phyloP scores from a whole-genome alignment of 2,888 invertebrate species.

The Cephus sareptanus region DNA sequence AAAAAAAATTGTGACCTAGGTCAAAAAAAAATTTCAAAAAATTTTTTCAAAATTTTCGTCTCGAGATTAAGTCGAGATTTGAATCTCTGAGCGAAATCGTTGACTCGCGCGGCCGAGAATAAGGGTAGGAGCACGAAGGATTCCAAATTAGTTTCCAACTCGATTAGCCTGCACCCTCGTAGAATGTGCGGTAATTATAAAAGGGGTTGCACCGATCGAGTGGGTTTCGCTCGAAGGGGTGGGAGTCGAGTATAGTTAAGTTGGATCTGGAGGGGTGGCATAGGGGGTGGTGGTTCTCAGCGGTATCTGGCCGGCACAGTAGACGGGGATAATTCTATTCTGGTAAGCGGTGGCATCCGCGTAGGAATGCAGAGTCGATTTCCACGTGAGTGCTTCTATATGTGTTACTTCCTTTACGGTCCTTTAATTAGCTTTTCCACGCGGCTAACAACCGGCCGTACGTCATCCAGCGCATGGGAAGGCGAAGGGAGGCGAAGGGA shows the following conservation, averaged over 20 bases:
- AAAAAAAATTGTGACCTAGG: neutral
- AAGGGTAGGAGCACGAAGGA: neutral
- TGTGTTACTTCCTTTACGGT: slow-evolving; percentile 44
- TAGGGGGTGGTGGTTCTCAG: neutral
- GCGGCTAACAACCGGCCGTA: slow-evolving; percentile 35
- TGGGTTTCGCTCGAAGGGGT: slow-evolving; percentile 17
- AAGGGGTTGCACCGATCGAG: slow-evolving; percentile 26
- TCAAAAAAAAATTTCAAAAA: fast-evolving
- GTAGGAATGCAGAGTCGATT: slow-evolving; percentile 1
- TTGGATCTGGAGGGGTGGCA: neutral
- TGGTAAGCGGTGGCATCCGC: neutral
- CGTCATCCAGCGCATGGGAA: neutral
- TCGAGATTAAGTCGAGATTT: neutral
- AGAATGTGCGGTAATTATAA: slow-evolving; percentile 37
- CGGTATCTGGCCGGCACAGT: neutral
- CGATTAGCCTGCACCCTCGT: slow-evolving; percentile 3
- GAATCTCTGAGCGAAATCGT: neutral
- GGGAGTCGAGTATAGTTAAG: neutral
- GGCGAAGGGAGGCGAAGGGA: neutral
- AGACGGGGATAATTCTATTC: slow-evolving; percentile 1
- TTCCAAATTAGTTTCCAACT: neutral
- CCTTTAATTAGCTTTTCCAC: slow-evolving; percentile 46
- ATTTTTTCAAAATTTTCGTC: neutral
- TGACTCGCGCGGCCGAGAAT: neutral
- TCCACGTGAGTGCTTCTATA: slow-evolving; percentile 11